Evolutionary conservation across 1,140 invertebrate species (phyloP), one percentile per base, ranked within the genome.

Genomic region (Aphaenogaster rudis): DNA sequence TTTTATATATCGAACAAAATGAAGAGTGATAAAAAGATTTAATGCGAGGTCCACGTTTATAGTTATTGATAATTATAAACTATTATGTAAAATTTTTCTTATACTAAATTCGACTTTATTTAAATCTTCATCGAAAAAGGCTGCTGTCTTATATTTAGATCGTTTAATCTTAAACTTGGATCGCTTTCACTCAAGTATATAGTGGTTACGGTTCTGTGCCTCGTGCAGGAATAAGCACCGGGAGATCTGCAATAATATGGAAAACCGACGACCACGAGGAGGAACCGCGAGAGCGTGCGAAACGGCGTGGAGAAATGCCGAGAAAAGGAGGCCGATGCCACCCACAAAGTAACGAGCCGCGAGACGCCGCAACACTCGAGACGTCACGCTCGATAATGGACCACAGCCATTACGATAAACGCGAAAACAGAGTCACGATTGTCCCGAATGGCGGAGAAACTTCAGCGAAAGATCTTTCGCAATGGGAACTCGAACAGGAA

Each of bases 371-470:
- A 91, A 91, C 86, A 86, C 85, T 91, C 48, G 88, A 91, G 86
- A 91, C 86, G 74, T 85, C 82, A 74, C 42, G 78, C 72, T 79
- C 88, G 80, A 91, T 90, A 91, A 91, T 89, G 81, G 86, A 61
- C 63, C 67, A 17, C 36, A 52, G 50, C 87, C 61, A 87, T 91
- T 91, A 91, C 85, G 90, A 90, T 91, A 90, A 90, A 90, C 61
- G 48, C 54, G 80, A 79, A 87, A 69, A 84, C 90, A 91, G 86
- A 54, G 63, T 78, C 79, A 69, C 88, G 79, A 69, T 91, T 91
- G 90, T 91, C 21, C 57, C 67, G 82, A 64, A 80, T 21, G 64
- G 28, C 74, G 28, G 17, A 33, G 61, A 42, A 59, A 54, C 36
- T 57, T 54, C 13, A 39, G 8, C 17, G 3, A 54, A 45, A 13